These are phyloP conservation scores for Orchesella flavescens DNA, from an alignment of 2,888 invertebrate genomes.

Conservation along the genomic window DNA sequence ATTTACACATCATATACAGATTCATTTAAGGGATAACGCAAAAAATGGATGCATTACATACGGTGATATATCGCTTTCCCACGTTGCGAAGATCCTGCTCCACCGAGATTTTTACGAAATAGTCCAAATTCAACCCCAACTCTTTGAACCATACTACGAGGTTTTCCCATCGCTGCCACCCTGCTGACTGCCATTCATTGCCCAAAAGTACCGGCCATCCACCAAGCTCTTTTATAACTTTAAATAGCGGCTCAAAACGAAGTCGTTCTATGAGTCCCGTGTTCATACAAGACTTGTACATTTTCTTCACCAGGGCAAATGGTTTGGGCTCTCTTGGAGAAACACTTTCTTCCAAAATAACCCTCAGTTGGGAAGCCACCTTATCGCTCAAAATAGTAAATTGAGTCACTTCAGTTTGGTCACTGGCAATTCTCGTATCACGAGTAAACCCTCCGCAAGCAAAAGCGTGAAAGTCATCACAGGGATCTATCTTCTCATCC, in stretches of 20 bases:
- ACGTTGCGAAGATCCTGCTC: slow-evolving; percentile 91
- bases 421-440: slow-evolving; percentile 84
- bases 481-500: slow-evolving; percentile 79
- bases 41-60: slow-evolving; percentile 77
- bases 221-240: slow-evolving; percentile 75
- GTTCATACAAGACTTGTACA: slow-evolving; percentile 91
- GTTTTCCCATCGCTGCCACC: slow-evolving; percentile 82
- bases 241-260: slow-evolving; percentile 74
- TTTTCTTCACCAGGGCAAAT: slow-evolving; percentile 81
- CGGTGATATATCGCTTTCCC: slow-evolving; percentile 86
- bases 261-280: slow-evolving; percentile 77
- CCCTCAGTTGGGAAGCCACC: slow-evolving; percentile 82
- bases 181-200: slow-evolving; percentile 74
- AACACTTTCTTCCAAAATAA: slow-evolving; percentile 78
- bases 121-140: slow-evolving; percentile 88
- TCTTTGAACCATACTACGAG: slow-evolving; percentile 86
- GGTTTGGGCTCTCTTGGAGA: slow-evolving; percentile 77
- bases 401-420: slow-evolving; percentile 83
- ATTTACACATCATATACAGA: background rate
- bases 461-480: slow-evolving; percentile 87
- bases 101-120: slow-evolving; percentile 91
- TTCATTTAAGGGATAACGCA: too few relatives aligned
- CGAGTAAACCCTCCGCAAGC: slow-evolving; percentile 85
- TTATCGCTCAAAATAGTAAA: slow-evolving; percentile 83
- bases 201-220: slow-evolving; percentile 75